These are phyloP conservation scores for Hephaestus fuliginosus DNA, from an alignment of 2,797 vertebrate genomes.

Conservation along the genomic window DNA sequence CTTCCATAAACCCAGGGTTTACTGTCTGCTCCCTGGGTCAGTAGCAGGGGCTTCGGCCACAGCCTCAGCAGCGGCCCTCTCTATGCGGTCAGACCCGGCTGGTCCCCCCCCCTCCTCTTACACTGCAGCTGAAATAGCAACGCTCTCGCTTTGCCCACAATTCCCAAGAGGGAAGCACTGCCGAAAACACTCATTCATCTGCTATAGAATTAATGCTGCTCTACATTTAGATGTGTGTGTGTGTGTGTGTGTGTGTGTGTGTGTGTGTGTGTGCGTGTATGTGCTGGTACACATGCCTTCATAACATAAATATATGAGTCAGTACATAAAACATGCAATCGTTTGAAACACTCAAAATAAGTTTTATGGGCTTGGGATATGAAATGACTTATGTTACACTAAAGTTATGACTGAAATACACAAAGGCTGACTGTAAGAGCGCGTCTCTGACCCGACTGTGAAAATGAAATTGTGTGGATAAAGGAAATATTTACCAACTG, in stretches of 20 bases:
- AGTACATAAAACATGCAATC: slow-evolving; percentile 68
- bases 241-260: slow-evolving; percentile 8
- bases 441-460: slow-evolving; percentile 46
- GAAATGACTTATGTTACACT: slow-evolving; percentile 46
- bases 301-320: slow-evolving; percentile 64
- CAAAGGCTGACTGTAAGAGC: slow-evolving; percentile 50
- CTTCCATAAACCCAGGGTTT: slow-evolving; percentile 75
- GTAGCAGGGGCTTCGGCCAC: slow-evolving; percentile 81
- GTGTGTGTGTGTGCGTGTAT: slow-evolving; percentile 7
- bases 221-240: slow-evolving; percentile 67
- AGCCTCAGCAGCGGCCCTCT: slow-evolving; percentile 77
- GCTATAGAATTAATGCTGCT: slow-evolving; percentile 74
- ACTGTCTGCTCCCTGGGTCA: slow-evolving; percentile 77
- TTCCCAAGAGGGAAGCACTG: slow-evolving; percentile 71
- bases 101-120: slow-evolving; percentile 39
- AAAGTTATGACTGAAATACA: slow-evolving; percentile 42
- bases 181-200: slow-evolving; percentile 86
- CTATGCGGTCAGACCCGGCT: slow-evolving; percentile 74
- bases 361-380: slow-evolving; percentile 51
- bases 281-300: slow-evolving; percentile 24
- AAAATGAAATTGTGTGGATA: slow-evolving; percentile 60
- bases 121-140: slow-evolving; percentile 80
- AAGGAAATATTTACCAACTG: slow-evolving; percentile 72
- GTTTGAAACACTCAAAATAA: slow-evolving; percentile 63
- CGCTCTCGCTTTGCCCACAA: slow-evolving; percentile 55